A percentile compares a stretch with the other conserved stretches of the same genome.
Evolutionary conservation across 2,888 invertebrate species (phyloP).

Genomic region (Raillietiella orientalis): DNA sequence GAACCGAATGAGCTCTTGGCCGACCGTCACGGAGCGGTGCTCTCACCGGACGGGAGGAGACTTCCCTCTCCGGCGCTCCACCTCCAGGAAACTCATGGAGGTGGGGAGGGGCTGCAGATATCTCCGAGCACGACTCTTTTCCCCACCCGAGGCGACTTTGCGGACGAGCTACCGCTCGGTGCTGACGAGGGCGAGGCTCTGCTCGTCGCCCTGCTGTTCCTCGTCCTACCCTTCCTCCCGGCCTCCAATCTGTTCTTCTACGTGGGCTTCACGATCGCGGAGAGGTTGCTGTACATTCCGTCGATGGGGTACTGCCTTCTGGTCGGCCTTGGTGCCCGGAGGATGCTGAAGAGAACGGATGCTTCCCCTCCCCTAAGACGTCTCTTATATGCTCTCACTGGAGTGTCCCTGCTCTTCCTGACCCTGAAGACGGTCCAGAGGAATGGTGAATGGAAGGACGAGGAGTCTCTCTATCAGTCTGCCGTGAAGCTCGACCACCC

Average conservation of each 20-base stretch:
- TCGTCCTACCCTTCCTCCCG: constrained; percentile 71
- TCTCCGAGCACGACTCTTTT: neutral
- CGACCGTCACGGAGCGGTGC: constrained; percentile 5
- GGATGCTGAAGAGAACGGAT: constrained; percentile 5
- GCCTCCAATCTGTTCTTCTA: constrained; percentile 88
- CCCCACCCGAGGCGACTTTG: too few relatives aligned
- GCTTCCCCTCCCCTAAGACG: constrained; percentile 5
- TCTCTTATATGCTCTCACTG: constrained; percentile 23
- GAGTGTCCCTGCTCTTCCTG: constrained; percentile 14
- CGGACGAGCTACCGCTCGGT: neutral
- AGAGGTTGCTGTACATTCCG: constrained; percentile 76
- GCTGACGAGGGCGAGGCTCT: constrained; percentile 20
- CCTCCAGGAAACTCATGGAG: too few relatives aligned
- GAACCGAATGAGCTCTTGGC: neutral
- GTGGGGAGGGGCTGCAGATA: neutral
- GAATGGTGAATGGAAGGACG: constrained; percentile 69
- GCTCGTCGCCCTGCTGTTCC: constrained; percentile 20
- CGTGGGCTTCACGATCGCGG: constrained; percentile 92
- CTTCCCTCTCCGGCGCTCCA: too few relatives aligned
- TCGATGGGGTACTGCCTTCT: constrained; percentile 80
- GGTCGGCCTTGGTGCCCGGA: constrained; percentile 31
- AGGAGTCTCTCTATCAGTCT: constrained; percentile 67
- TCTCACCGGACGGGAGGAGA: too few relatives aligned
- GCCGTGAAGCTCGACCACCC: constrained; percentile 77
- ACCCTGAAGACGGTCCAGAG: constrained; percentile 33